Percentiles rank a stretch among this genome's conserved stretches.
Conservation (phyloP, 2,888 invertebrate species). For the Nomada hirtipes region DNA sequence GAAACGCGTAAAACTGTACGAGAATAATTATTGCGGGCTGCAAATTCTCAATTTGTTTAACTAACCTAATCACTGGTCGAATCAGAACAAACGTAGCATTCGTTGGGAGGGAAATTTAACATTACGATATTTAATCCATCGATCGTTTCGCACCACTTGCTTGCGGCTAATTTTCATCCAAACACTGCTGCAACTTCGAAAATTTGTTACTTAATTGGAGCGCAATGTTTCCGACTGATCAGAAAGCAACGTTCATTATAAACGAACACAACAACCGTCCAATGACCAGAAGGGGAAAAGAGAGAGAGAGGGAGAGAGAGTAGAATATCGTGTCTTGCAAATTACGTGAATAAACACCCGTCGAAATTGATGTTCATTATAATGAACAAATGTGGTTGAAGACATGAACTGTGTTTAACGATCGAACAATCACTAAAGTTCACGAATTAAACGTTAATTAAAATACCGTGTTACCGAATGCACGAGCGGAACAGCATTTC, state of each 20-base stretch:
- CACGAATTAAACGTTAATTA: conserved; percentile 38
- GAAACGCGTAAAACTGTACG: conserved; percentile 7
- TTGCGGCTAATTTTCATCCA: conserved; percentile 40
- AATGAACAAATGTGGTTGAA: conserved; percentile 44
- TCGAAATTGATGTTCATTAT: conserved; percentile 47
- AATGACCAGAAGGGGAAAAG: background rate
- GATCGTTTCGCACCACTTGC: conserved; percentile 1
- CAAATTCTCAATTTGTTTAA: background rate
- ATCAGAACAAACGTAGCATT: background rate
- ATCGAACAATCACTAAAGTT: conserved; percentile 32
- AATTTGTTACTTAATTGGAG: conserved; percentile 43
- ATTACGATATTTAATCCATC: conserved; percentile 44
- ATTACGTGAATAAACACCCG: conserved; percentile 53
- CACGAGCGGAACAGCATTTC: background rate
- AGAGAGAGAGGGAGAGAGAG: background rate
- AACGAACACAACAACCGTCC: conserved; percentile 38
- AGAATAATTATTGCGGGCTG: background rate
- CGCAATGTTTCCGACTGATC: conserved; percentile 40
- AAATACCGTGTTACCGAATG: conserved; percentile 8
- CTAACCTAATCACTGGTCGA: background rate
- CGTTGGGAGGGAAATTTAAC: conserved; percentile 26
- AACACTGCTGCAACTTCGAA: conserved; percentile 30
- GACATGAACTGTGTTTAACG: conserved; percentile 41
- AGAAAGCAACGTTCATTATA: conserved; percentile 44
- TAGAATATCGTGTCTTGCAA: conserved; percentile 53